phyloP scores from a whole-genome alignment of 2,888 invertebrate species.

The Oscheius onirici region DNA sequence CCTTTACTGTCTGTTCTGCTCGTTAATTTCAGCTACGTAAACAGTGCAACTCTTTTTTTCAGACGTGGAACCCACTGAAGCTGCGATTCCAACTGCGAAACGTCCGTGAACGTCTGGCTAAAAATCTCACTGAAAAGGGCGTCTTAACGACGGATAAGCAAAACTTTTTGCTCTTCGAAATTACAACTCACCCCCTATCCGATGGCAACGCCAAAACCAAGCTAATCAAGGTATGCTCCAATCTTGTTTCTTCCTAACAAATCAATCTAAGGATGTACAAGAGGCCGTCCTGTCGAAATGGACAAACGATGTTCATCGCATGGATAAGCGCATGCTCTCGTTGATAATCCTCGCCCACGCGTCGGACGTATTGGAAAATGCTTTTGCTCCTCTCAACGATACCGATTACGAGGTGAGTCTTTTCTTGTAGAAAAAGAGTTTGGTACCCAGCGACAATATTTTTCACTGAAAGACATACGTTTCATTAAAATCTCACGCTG shows the following conservation, averaged over 20 bases:
- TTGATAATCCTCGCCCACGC: constrained; percentile 95
- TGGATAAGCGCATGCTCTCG: constrained; percentile 92
- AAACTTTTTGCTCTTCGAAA: constrained; percentile 98
- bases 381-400: constrained; percentile 88
- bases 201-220: constrained; percentile 94
- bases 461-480: no score
- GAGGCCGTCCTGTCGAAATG: constrained; percentile 94
- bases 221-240: constrained; percentile 84
- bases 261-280: constrained; percentile 80
- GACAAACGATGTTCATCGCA: constrained; percentile 94
- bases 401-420: constrained; percentile 70
- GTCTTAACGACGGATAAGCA: constrained; percentile 57
- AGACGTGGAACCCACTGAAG: constrained; percentile 98
- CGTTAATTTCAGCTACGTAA: not conserved
- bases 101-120: constrained; percentile 96
- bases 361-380: constrained; percentile 98
- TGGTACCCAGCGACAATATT: not conserved
- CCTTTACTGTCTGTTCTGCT: no score
- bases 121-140: constrained; percentile 94
- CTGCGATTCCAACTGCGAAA: constrained; percentile 96
- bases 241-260: not conserved
- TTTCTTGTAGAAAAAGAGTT: not conserved
- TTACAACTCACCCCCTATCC: constrained; percentile 98
- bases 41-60: constrained; percentile 24
- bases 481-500: not conserved